These are phyloP conservation scores for Drosophila limbata DNA, from an alignment of 2,888 invertebrate genomes.

Conservation along the genomic window DNA sequence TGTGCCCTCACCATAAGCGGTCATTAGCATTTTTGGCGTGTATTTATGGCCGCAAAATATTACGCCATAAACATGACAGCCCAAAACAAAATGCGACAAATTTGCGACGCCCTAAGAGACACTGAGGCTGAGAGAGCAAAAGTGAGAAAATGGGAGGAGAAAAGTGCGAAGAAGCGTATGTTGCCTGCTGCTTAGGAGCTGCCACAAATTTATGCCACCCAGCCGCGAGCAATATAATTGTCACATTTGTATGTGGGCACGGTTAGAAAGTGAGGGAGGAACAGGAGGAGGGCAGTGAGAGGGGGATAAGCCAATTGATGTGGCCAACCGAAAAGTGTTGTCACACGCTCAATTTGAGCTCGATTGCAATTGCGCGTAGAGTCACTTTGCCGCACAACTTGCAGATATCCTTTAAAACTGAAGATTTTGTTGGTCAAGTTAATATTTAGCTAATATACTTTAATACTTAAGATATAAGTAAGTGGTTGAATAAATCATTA, in stretches of 20 bases:
- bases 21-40: slow-evolving; percentile 79
- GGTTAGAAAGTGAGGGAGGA: slow-evolving; percentile 4
- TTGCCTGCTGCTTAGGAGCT: slow-evolving; percentile 23
- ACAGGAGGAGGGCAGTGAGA: neutral
- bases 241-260: slow-evolving; percentile 56
- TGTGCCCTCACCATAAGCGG: slow-evolving; percentile 37
- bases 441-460: too few species aligned
- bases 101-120: slow-evolving; percentile 57
- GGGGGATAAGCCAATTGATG: slow-evolving; percentile 50
- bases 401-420: neutral
- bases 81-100: slow-evolving; percentile 79
- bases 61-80: slow-evolving; percentile 79
- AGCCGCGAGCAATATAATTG: slow-evolving; percentile 70
- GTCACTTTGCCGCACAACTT: neutral
- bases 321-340: slow-evolving; percentile 53
- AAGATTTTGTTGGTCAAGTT: neutral
- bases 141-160: neutral
- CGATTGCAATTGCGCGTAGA: slow-evolving; percentile 63
- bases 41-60: slow-evolving; percentile 79
- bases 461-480: too few species aligned
- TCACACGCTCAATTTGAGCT: slow-evolving; percentile 73
- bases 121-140: neutral
- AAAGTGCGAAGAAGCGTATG: slow-evolving; percentile 25
- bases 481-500: too few species aligned
- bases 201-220: slow-evolving; percentile 58